Evolutionary conservation across 1,140 invertebrate genomes (phyloP).

Genomic region (Drosophila hydei): DNA sequence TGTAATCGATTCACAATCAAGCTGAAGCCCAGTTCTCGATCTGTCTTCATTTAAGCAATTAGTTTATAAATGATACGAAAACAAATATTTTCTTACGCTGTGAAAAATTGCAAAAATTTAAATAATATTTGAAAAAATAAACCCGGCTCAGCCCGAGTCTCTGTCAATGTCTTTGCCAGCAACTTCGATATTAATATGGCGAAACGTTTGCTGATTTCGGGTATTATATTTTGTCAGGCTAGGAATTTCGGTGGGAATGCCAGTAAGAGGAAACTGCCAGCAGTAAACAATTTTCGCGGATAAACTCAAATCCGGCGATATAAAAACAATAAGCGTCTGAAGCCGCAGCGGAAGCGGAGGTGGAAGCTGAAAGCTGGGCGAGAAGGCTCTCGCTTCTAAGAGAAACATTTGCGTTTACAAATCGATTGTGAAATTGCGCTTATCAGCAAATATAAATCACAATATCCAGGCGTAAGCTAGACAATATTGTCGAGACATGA

Average conservation of each 20-base stretch:
- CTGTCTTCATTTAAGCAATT: too few species aligned
- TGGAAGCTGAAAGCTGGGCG: neutral
- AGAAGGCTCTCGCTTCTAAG: constrained; percentile 10
- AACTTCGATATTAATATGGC: neutral
- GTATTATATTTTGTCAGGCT: constrained; percentile 15
- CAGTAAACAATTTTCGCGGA: constrained; percentile 30
- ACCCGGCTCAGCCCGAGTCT: too few species aligned
- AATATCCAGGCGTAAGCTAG: constrained; percentile 39
- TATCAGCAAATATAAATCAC: constrained; percentile 72
- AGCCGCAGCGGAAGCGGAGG: neutral
- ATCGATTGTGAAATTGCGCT: constrained; percentile 59
- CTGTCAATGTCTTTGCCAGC: too few species aligned
- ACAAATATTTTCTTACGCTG: too few species aligned
- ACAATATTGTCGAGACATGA: constrained; percentile 35
- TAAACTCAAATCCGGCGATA: constrained; percentile 17
- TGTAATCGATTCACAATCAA: too few species aligned
- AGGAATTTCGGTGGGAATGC: neutral
- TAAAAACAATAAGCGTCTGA: constrained; percentile 47
- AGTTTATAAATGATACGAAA: too few species aligned
- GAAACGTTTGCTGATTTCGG: neutral
- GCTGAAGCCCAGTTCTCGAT: too few species aligned
- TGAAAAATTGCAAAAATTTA: too few species aligned
- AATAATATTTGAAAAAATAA: too few species aligned
- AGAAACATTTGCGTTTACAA: constrained; percentile 53
- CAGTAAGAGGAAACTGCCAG: neutral